phyloP scores from a whole-genome alignment of 2,113 vertebrate species.

The Pitta sordida region DNA sequence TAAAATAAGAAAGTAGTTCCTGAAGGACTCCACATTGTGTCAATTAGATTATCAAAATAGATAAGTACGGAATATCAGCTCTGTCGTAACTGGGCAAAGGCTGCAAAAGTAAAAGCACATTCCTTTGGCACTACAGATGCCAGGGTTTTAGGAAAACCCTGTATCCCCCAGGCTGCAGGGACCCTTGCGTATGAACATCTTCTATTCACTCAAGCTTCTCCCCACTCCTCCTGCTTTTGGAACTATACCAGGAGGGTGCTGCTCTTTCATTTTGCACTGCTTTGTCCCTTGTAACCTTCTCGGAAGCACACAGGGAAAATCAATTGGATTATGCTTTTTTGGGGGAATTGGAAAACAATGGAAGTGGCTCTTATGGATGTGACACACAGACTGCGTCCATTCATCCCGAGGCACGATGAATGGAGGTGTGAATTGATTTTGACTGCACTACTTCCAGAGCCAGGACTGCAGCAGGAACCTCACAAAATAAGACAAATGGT shows the following conservation, averaged over 20 bases:
- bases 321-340: slow-evolving; percentile 19
- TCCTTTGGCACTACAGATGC: not conserved
- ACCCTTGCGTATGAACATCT: not conserved
- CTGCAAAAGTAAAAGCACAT: not conserved
- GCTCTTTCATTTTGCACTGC: not conserved
- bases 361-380: slow-evolving; percentile 1
- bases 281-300: slow-evolving; percentile 25
- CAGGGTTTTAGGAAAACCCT: not conserved
- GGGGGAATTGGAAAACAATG: slow-evolving; percentile 42
- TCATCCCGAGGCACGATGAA: slow-evolving; percentile 57
- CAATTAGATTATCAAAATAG: not conserved
- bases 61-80: not conserved
- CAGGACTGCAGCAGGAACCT: slow-evolving; percentile 16
- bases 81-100: not conserved
- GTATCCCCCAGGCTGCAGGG: not conserved
- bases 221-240: not conserved
- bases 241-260: not conserved
- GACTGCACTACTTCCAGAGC: slow-evolving; percentile 42
- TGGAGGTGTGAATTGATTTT: slow-evolving; percentile 61
- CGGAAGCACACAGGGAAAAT: not conserved
- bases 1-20: not conserved
- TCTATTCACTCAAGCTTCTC: not conserved
- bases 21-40: not conserved
- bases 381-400: slow-evolving; percentile 17
- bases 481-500: slow-evolving; percentile 70